Base-by-base conservation (phyloP, 2,888 invertebrate genomes). In the Xylota segnis region DNA sequence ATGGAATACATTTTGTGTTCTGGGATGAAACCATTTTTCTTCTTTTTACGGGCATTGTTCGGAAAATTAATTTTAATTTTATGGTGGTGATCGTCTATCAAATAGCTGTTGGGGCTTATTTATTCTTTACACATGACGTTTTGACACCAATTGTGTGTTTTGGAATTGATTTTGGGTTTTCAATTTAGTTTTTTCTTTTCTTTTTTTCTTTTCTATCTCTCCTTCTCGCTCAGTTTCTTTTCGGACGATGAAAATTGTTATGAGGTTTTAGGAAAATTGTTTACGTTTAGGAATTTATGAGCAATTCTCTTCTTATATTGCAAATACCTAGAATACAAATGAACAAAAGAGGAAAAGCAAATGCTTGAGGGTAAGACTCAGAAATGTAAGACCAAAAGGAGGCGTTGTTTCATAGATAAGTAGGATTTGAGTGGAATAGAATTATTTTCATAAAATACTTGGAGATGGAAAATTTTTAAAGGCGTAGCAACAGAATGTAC, bases 1-100 rank as follows among this genome's bases (percentile, higher is more conserved):
- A 52, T 34, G 45, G 54, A 61, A 45, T 54, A 78, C 34, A 78
- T 52, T 59, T 52, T 65, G 50, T 32, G 43, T 18, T 47, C 7
- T 54, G 34, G 16, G 29, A 66, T 50, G 54, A 29, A 29, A 50
- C 47, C 32, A 43, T 58, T 50, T 34, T 58, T 37, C 4, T 47
- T 27, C 9, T 16, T 32, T 23, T 70, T 45, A 40, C 16, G 5
- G 37, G 37, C 27, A 47, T 59, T 43, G 56, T 65, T 29, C 14
- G 37, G 56, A 52, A 58, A 78, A 79, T 72, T 72, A 72, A 65
- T 79, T 79, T 72, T 65, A 78, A 78, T 78, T 63, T 78, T 70
- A 78, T 68, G 59, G 59, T 37, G 40, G 16, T 58, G 27, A 56
- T 63, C 43, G 65, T 75, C 65, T 56, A 61, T 50, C 37, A 40